Evolutionary conservation across 2,113 vertebrate genomes (phyloP), one percentile per base, ranked within the genome.

Genomic region (Austrofundulus limnaeus): DNA sequence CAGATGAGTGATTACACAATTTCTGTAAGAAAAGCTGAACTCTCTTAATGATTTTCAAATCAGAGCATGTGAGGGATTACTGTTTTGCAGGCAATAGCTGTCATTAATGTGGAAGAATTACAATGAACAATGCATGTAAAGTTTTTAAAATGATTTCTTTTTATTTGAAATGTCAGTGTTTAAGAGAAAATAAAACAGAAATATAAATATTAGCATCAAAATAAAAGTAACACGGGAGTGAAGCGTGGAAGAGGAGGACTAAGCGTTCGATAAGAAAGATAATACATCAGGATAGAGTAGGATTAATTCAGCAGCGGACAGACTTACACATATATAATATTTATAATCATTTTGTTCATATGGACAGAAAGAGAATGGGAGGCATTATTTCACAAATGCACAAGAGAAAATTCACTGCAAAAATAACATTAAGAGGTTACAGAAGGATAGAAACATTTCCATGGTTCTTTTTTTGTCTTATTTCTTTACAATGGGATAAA

Each of bases 201-300:
- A 98, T 98, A 98, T 98, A 98, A 98, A 98, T 98, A 98, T 97
- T 97, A 98, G 96, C 96, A 95, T 97, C 96, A 98, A 98, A 98
- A 98, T 94, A 95, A 95, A 92, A 93, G 93, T 95, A 94, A 95
- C 94, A 95, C 92, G 62, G 91, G 24, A 21, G 92, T 88, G 13
- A 89, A 76, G 91, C 89, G 39, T 16, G 91, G 78, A 90, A 87
- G 37, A 28, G 19, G 25, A 88, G 91, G 89, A 87, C 92, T 94
- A 96, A 94, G 93, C 89, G 88, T 93, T 92, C 91, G 94, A 95
- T 94, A 94, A 94, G 86, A 93, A 94, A 92, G 93, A 93, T 94
- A 94, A 94, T 94, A 94, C 94, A 95, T 94, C 93, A 94, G 93
- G 92, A 93, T 94, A 93, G 93, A 94, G 58, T 85, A 88, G 90